Percentiles rank a stretch among this genome's conserved stretches.
phyloP scores from a whole-genome alignment of 2,113 vertebrate genomes.

The Notothenia rossii region DNA sequence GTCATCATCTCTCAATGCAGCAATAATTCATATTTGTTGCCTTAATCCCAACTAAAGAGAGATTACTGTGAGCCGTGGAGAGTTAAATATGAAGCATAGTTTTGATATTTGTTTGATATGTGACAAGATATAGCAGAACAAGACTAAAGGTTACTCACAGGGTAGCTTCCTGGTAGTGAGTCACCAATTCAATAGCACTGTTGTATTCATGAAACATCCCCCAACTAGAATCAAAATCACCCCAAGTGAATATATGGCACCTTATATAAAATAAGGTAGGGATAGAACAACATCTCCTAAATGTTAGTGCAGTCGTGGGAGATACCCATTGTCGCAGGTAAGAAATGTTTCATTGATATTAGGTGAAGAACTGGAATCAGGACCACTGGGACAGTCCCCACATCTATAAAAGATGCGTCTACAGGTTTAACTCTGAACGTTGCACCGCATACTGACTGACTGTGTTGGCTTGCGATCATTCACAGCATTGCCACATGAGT shows the following conservation, averaged over 20 bases:
- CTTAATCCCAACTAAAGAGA: no score
- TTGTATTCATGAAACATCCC: background rate
- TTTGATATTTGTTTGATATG: no score
- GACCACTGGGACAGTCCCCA: conserved; percentile 53
- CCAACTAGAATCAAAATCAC: conserved; percentile 10
- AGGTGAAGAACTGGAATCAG: conserved; percentile 45
- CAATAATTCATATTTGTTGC: no score
- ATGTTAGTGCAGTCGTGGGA: conserved; percentile 28
- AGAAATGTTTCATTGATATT: conserved; percentile 48
- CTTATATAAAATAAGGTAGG: conserved; percentile 46
- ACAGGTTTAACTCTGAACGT: conserved; percentile 36
- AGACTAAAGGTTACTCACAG: background rate
- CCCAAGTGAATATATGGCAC: conserved; percentile 24
- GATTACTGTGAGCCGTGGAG: no score
- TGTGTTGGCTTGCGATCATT: conserved; percentile 24
- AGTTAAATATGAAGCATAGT: no score
- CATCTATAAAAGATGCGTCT: conserved; percentile 61
- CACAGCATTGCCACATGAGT: conserved; percentile 7
- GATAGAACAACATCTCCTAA: conserved; percentile 21
- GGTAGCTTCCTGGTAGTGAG: background rate
- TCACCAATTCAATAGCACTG: background rate
- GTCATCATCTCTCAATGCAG: background rate
- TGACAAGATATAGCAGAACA: no score
- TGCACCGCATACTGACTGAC: conserved; percentile 35
- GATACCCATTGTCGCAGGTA: conserved; percentile 40